Conservation (phyloP, 2,888 invertebrate species). For the Dendrolimus pini region DNA sequence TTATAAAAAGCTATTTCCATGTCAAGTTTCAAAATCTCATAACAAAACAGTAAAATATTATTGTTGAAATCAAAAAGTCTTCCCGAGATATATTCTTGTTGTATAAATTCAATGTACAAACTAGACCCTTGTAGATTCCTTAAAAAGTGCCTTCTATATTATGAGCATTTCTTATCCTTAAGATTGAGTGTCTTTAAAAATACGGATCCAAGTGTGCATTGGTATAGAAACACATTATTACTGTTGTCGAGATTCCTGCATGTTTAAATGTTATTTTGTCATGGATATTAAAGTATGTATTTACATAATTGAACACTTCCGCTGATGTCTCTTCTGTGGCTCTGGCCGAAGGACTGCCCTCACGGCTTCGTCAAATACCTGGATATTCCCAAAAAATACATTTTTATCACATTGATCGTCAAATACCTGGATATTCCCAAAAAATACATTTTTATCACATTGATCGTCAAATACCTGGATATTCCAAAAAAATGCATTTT, state of each 20-base stretch:
- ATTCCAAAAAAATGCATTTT: background rate
- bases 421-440: constrained; percentile 87
- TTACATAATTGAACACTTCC: constrained; percentile 91
- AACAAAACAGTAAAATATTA: no score
- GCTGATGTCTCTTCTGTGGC: constrained; percentile 95
- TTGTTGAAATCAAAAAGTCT: no score
- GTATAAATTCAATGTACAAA: no score
- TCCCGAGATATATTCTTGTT: no score
- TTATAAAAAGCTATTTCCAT: no score
- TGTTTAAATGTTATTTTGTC: constrained; percentile 41
- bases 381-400: constrained; percentile 13
- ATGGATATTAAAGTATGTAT: constrained; percentile 36
- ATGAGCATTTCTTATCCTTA: no score
- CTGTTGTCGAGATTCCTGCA: constrained; percentile 62
- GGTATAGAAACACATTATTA: constrained; percentile 74
- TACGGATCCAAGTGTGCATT: constrained; percentile 6
- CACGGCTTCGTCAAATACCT: constrained; percentile 99
- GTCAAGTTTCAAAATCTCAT: no score
- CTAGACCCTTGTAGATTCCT: no score
- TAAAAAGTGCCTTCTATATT: no score
- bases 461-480: constrained; percentile 95
- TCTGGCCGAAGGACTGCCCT: constrained; percentile 98
- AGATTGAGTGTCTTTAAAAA: no score
- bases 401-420: constrained; percentile 79
- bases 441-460: constrained; percentile 8